Evolutionary conservation across 2,888 invertebrate species (phyloP), one percentile per base, ranked within the genome.

Genomic region (Ryuthela nishihirai): DNA sequence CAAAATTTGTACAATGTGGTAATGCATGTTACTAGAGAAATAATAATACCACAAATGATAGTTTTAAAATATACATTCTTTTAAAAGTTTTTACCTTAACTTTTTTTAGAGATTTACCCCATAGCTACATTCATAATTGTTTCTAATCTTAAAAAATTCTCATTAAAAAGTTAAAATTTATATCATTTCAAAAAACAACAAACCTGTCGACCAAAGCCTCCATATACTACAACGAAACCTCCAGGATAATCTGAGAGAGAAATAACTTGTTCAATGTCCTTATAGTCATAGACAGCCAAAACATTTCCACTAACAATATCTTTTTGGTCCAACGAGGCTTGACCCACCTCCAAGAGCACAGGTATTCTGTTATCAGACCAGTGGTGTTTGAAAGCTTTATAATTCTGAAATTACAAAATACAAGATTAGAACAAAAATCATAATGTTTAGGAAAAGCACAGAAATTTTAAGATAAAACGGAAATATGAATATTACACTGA

Each of bases 301-400:
- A 88, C 76, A 61, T 83, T 82, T 72, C 88, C 87, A 1, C 88
- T 88, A 0, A 88, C 84, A 1, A 90, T 87, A 75, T 97, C 92
- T 55, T 92, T 75, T 75, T 98, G 98, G 72, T 95, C 90, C 50
- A 99, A 75, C 24, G 92, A 88, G 72, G 87, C 88, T 0, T 90
- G 87, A n/a, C 90, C 89, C 2, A 95, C 87, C 79, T 95, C 93
- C 59, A 99, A 77, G 21, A 88, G 83, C 17, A 92, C 83, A 0
- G 93, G 91, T 36, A 94, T 79, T 62, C 88, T 82, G 29, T 87
- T 88, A 47, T 94, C 94, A 41, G 94, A 92, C 97, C 98, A 99
- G 71, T 97, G 95, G 72, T 91, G 87, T 77, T 99, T 98, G 75
- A 87, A 90, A 4, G 89, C 91, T 76, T 87, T 85, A 76, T 85